phyloP scores from a whole-genome alignment of 2,888 invertebrate species.

The Hermodice carunculata region DNA sequence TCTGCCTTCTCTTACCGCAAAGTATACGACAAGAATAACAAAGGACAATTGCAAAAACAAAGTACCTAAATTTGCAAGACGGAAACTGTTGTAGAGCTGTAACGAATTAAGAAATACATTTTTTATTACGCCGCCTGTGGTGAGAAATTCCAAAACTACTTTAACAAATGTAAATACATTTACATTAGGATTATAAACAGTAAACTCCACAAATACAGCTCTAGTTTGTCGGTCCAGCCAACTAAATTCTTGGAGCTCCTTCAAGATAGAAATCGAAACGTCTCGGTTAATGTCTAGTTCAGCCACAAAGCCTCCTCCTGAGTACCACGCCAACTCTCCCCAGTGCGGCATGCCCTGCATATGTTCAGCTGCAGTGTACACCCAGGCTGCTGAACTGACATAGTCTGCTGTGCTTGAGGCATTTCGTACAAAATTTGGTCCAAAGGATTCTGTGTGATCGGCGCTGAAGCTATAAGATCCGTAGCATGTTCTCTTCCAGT shows the following conservation, averaged over 20 bases:
- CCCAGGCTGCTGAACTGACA: constrained; percentile 1
- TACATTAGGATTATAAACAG: constrained; percentile 12
- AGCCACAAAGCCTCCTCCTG: constrained; percentile 12
- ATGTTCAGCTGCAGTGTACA: background rate
- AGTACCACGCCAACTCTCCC: background rate
- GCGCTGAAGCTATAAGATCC: too few species aligned
- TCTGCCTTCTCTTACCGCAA: too few species aligned
- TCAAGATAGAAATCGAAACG: background rate
- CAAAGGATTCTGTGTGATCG: too few species aligned
- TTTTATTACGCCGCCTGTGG: constrained; percentile 10
- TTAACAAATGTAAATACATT: constrained; percentile 14
- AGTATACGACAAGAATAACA: too few species aligned
- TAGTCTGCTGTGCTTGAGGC: too few species aligned
- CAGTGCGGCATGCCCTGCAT: background rate
- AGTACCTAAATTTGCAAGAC: too few species aligned
- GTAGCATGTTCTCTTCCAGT: too few species aligned
- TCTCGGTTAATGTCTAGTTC: constrained; percentile 8
- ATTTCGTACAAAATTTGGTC: too few species aligned
- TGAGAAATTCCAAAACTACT: constrained; percentile 5
- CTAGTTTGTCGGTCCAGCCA: constrained; percentile 12
- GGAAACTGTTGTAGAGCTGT: too few species aligned
- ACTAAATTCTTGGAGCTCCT: background rate
- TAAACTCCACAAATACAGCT: constrained; percentile 14
- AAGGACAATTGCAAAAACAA: too few species aligned
- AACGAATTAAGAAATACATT: too few species aligned